phyloP scores from a whole-genome alignment of 2,888 invertebrate genomes.

The Dasysyrphus tricinctus region DNA sequence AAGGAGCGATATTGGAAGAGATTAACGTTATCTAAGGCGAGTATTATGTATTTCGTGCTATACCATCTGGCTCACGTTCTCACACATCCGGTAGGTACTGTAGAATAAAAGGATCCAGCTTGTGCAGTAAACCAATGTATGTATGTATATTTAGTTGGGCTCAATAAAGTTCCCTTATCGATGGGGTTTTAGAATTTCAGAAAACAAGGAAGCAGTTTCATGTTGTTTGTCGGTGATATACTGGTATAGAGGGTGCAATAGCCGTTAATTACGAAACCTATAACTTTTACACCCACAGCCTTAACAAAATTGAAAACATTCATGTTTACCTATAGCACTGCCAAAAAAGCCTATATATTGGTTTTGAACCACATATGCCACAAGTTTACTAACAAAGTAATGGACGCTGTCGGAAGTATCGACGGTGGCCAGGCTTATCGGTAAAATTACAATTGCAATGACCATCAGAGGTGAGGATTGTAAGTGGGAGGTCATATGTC shows the following conservation, averaged over 20 bases:
- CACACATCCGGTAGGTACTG: background rate
- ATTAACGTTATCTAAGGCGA: slow-evolving; percentile 19
- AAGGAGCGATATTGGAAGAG: slow-evolving; percentile 33
- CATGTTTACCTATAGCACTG: background rate
- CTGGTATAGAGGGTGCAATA: slow-evolving; percentile 11
- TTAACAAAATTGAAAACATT: slow-evolving; percentile 65
- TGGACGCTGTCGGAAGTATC: slow-evolving; percentile 12
- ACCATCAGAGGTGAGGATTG: slow-evolving; percentile 31
- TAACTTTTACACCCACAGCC: slow-evolving; percentile 34
- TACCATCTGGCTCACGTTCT: background rate
- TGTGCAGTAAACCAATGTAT: background rate
- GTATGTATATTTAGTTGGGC: background rate
- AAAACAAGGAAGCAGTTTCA: slow-evolving; percentile 16
- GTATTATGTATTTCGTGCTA: background rate
- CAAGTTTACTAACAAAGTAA: slow-evolving; percentile 12
- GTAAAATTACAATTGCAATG: slow-evolving; percentile 33
- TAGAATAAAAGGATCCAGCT: background rate
- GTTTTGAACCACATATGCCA: slow-evolving; percentile 21
- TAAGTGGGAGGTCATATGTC: slow-evolving; percentile 4
- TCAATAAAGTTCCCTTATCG: slow-evolving; percentile 30
- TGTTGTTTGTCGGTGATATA: background rate
- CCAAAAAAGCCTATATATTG: slow-evolving; percentile 32
- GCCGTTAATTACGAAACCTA: slow-evolving; percentile 56
- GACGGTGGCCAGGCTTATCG: slow-evolving; percentile 33
- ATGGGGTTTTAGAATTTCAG: slow-evolving; percentile 29